These are phyloP conservation scores for Avahi laniger DNA, from an alignment of 2,797 vertebrate species.

Conservation along the genomic window DNA sequence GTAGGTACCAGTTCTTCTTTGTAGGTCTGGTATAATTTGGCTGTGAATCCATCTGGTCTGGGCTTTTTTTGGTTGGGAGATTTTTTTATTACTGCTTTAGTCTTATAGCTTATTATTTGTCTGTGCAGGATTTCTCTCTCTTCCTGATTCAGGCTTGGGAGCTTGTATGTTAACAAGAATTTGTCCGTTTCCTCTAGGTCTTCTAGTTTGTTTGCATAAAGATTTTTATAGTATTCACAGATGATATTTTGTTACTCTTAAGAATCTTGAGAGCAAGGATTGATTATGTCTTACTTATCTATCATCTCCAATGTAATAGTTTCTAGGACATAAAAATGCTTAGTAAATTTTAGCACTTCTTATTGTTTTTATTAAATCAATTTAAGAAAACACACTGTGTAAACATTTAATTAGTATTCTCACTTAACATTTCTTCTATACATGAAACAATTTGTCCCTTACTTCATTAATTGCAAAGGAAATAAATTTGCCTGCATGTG, in stretches of 20 bases:
- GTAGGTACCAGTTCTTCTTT: no score
- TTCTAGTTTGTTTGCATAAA: no score
- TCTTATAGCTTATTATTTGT: no score
- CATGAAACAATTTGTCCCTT: background rate
- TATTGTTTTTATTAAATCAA: background rate
- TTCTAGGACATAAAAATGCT: background rate
- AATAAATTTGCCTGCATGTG: background rate
- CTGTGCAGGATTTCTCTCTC: no score
- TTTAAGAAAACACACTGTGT: background rate
- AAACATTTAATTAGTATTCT: background rate
- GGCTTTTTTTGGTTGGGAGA: no score
- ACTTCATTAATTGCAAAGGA: background rate
- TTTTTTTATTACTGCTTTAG: no score
- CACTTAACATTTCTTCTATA: background rate
- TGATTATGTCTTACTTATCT: background rate
- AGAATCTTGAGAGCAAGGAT: background rate
- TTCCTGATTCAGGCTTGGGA: no score
- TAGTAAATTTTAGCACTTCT: slow-evolving; percentile 3
- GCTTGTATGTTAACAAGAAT: no score
- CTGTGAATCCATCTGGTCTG: no score
- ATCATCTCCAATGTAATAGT: background rate
- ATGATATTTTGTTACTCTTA: background rate
- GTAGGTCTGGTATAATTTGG: no score
- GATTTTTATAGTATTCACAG: no score
- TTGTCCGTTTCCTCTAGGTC: no score